Base-by-base conservation (phyloP, 2,797 vertebrate genomes). In the Galago senegalensis region DNA sequence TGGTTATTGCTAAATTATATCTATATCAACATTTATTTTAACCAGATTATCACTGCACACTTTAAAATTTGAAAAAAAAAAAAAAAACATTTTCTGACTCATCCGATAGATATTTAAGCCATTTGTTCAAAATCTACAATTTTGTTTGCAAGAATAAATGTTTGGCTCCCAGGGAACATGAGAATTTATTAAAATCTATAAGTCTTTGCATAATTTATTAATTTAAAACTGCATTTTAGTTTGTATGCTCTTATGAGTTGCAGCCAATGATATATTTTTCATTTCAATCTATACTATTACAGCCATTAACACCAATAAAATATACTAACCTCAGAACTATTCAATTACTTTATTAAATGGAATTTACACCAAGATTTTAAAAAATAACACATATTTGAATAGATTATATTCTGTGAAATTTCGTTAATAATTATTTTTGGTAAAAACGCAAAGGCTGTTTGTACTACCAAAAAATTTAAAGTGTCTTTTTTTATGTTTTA, bases 281-380 rank as follows among this genome's bases (percentile, higher is more conserved):
- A 89, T 79, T 96, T 91, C 79, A 91, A 83, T 89, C 79, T 84
- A 34, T 20, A 89, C 87, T 69, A 21, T 70, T 63, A 70, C 1
- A 96, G 16, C 27, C 61, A 73, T 73, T 60, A 61, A 93, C 76
- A 67, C 43, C 3, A 91, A 82, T 40, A 94, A 97, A 97, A 53
- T 76, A 70, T 53, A 77, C 18, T 58, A 7, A 97, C 46, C 27
- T 94, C 46, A 87, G 2, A 76, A 61, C 0, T 91, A 91, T 94
- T 77, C 93, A 84, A 63, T 89, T 23, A 83, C 10, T 87, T 43
- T 76, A 63, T 63, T 14, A 85, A 85, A 25, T 77, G 3, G 1
- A 8, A 93, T 80, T n/a, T 86, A 76, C 63, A 79, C 21, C 7
- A 83, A 81, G 27, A 61, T 80, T 80, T 79, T 72, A 4, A 92